Conservation (phyloP, 2,888 invertebrate species). For the Apomyelois bistriatella region DNA sequence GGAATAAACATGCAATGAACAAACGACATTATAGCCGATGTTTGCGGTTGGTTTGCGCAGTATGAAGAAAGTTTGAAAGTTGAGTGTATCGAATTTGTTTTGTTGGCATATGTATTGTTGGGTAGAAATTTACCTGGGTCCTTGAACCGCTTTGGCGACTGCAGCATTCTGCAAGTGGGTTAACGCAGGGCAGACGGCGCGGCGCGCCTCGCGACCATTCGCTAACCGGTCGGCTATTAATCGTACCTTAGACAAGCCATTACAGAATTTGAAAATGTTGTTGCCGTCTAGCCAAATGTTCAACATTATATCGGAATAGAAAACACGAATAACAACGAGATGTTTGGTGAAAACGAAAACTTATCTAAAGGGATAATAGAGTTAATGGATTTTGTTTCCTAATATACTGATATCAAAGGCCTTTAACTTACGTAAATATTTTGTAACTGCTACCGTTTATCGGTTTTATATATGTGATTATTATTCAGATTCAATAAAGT, state of each 20-base stretch:
- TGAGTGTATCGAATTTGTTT: constrained; percentile 16
- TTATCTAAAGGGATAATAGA: not conserved
- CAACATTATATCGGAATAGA: not conserved
- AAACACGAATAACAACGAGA: not conserved
- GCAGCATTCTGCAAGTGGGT: constrained; percentile 42
- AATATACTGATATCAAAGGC: constrained; percentile 4
- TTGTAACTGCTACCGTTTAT: constrained; percentile 19
- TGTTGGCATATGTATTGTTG: constrained; percentile 2
- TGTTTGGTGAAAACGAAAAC: not conserved
- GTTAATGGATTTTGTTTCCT: constrained; percentile 5
- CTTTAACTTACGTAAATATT: constrained; percentile 18
- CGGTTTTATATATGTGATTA: constrained; percentile 16
- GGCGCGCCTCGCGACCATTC: constrained; percentile 33
- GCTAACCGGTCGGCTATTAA: constrained; percentile 50
- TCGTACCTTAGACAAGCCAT: constrained; percentile 27
- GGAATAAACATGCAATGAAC: not conserved
- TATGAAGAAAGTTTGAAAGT: constrained; percentile 32
- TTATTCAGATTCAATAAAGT: constrained; percentile 17
- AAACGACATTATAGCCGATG: not conserved
- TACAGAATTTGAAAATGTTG: constrained; percentile 1
- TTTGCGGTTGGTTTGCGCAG: constrained; percentile 13
- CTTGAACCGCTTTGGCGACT: constrained; percentile 26
- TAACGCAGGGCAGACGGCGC: constrained; percentile 62
- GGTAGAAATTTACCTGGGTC: constrained; percentile 25
- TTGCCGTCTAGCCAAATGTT: not conserved